Base-by-base conservation (phyloP, 1,140 invertebrate species). In the Probaryconus sp. region DNA sequence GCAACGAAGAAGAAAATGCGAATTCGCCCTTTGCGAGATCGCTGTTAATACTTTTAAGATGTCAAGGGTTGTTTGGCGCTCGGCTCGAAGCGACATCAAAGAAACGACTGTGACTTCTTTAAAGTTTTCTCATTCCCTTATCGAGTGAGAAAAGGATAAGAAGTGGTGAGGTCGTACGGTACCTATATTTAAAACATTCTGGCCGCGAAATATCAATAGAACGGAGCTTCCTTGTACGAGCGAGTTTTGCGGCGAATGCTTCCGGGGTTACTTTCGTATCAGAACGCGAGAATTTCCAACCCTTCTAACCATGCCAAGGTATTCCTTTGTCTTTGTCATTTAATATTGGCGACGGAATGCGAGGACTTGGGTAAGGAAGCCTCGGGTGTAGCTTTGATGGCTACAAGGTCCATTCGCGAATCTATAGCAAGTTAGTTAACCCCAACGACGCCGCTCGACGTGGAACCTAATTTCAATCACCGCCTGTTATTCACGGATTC, bases 271-370 rank as follows among this genome's bases (percentile, higher is more conserved):
- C 72, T 71, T 77, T 55, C 78, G 71, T 72, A 60, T 70, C 76
- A 78, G 77, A 81, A 56, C 81, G 81, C 78, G 81, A 84, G 85
- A 87, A 86, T 86, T 86, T 81, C 68, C 79, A 83, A 81, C 81
- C 81, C 83, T 79, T 81, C 73, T 69, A 72, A 75, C 72, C 73
- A 56, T 55, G 70, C 67, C 45, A 68, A 80, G 86, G 85, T 86
- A 87, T 88, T 81, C 85, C 84, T 86, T 88, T 87, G 86, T 81
- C 85, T 87, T 88, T 88, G 86, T 87, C 85, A 86, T 87, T 86
- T 85, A 86, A 88, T 87, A 88, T 86, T 78, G 81, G 80, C 79
- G 76, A 83, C 78, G 86, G 85, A 85, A 88, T 88, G 85, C 83
- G 77, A 85, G 80, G 81, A 83, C 78, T 74, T 79, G 56, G 67